These are phyloP conservation scores for Trachemys scripta DNA, from an alignment of 2,113 vertebrate species.

Conservation along the genomic window DNA sequence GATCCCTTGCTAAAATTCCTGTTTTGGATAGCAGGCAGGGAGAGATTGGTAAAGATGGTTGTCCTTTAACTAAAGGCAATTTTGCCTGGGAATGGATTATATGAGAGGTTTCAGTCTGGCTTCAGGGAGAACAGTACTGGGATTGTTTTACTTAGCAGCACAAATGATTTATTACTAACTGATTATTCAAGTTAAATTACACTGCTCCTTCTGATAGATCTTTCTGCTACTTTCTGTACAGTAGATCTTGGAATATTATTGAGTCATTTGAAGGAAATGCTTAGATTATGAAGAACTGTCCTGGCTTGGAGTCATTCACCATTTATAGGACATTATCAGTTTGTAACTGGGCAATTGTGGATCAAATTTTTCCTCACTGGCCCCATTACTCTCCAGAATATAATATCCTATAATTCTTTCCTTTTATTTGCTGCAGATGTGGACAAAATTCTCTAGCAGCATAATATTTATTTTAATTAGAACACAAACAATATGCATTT, in stretches of 20 bases:
- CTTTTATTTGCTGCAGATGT: conserved; percentile 43
- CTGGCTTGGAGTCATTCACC: background rate
- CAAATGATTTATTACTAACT: conserved; percentile 47
- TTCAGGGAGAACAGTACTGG: conserved; percentile 36
- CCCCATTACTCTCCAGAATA: conserved; percentile 30
- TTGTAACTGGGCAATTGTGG: conserved; percentile 29
- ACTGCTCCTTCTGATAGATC: conserved; percentile 36
- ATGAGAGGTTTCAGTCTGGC: conserved; percentile 45
- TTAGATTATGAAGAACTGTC: conserved; percentile 24
- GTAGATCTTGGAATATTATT: conserved; percentile 43
- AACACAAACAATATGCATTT: conserved; percentile 36
- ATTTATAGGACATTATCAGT: conserved; percentile 29
- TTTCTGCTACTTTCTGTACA: conserved; percentile 42
- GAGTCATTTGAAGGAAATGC: conserved; percentile 10
- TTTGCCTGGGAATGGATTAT: conserved; percentile 43
- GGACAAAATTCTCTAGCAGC: conserved; percentile 32
- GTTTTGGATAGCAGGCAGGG: conserved; percentile 7
- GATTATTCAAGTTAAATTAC: conserved; percentile 67
- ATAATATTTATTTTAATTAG: conserved; percentile 28
- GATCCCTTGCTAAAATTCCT: background rate
- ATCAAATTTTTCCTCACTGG: conserved; percentile 44
- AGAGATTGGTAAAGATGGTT: conserved; percentile 18
- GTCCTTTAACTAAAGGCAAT: conserved; percentile 37
- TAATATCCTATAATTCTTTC: conserved; percentile 1
- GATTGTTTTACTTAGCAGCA: conserved; percentile 55